phyloP scores from a whole-genome alignment of 2,797 vertebrate genomes.

The Acrocephalus scirpaceus region DNA sequence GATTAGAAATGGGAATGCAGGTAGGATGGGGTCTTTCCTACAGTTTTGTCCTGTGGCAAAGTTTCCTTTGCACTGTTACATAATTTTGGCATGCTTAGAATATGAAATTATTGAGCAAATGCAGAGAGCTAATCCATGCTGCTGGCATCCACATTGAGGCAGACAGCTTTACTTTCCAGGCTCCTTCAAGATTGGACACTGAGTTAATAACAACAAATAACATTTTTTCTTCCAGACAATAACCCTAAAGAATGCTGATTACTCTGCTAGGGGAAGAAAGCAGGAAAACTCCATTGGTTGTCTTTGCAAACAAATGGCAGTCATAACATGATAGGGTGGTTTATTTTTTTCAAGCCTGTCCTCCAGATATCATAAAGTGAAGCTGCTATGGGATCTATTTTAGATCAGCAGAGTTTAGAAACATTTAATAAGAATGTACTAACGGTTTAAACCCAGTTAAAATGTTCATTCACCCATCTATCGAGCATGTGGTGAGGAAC shows the following conservation, averaged over 20 bases:
- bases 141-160: not conserved
- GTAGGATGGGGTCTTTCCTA: not conserved
- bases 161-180: not conserved
- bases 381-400: conserved; percentile 13
- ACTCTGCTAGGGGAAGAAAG: not conserved
- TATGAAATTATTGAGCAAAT: not conserved
- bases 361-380: not conserved
- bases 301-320: not conserved
- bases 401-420: not conserved
- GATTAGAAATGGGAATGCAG: not conserved
- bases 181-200: not conserved
- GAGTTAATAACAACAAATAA: not conserved
- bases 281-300: not conserved
- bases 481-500: not conserved
- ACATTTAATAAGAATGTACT: not conserved
- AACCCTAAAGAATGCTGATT: not conserved
- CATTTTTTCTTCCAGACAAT: not conserved
- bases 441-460: not conserved
- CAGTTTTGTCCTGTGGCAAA: not conserved
- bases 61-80: not conserved
- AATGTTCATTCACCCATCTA: not conserved
- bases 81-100: not conserved
- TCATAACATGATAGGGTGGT: not conserved
- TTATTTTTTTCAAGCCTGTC: conserved; percentile 11
- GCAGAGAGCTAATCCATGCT: not conserved